Conservation (phyloP, 2,113 vertebrate species). For the Pelvicachromis taeniatus region DNA sequence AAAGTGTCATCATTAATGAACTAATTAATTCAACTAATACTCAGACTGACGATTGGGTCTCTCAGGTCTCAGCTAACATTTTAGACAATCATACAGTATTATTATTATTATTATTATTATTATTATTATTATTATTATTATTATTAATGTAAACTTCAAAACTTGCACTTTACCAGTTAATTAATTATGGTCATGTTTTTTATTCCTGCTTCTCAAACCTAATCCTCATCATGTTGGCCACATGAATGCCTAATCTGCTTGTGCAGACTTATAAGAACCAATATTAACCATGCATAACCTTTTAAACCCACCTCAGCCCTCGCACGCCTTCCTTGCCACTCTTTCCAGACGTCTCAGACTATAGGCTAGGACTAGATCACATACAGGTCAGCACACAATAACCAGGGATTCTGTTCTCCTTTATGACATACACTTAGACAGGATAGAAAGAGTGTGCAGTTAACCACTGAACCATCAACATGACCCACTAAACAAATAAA, state of each 20-base stretch:
- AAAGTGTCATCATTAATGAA: background rate
- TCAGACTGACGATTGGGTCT: background rate
- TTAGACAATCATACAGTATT: rapidly evolving
- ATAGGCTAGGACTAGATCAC: background rate
- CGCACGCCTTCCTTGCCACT: background rate
- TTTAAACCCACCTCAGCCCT: constrained; percentile 36
- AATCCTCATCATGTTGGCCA: constrained; percentile 39
- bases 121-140: rapidly evolving
- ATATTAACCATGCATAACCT: constrained; percentile 21
- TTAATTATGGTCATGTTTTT: background rate
- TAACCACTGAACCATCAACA: background rate
- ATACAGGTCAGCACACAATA: background rate
- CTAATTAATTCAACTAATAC: background rate
- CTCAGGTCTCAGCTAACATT: background rate
- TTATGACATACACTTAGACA: background rate
- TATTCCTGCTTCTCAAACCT: background rate
- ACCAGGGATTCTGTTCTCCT: background rate
- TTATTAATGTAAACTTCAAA: background rate
- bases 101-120: background rate
- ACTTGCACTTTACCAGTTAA: background rate
- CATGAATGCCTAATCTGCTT: constrained; percentile 45
- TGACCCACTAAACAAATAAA: background rate
- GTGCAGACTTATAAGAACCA: constrained; percentile 13
- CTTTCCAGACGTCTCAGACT: background rate
- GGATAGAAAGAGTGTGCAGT: background rate